Percentiles rank a stretch among this genome's conserved stretches.
Evolutionary conservation across 2,888 invertebrate genomes (phyloP).

Genomic region (Pomacea canaliculata): DNA sequence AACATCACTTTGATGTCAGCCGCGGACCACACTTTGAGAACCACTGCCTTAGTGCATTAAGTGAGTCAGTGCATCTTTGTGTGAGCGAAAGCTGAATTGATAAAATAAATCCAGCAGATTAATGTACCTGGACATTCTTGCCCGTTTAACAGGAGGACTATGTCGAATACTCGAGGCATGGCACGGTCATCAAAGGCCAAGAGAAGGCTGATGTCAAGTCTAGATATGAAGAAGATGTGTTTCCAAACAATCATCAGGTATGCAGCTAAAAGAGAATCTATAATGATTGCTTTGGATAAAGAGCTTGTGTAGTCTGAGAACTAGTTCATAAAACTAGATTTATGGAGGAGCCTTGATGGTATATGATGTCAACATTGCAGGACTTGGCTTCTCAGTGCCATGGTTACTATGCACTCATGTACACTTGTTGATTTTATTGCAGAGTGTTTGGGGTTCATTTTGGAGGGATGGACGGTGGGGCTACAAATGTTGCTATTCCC

Average conservation of each 20-base stretch:
- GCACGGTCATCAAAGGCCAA: constrained; percentile 82
- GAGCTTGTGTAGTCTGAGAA: no score
- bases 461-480: constrained; percentile 97
- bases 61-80: no score
- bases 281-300: no score
- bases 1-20: no score
- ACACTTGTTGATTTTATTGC: constrained; percentile 32
- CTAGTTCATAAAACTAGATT: no score
- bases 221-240: constrained; percentile 94
- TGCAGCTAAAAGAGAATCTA: constrained; percentile 26
- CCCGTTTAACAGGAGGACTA: constrained; percentile 81
- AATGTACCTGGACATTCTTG: neutral
- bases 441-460: constrained; percentile 93
- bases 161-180: constrained; percentile 93
- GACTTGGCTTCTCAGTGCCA: neutral
- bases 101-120: no score
- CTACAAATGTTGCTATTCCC: constrained; percentile 94
- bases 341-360: no score
- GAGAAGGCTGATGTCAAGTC: constrained; percentile 88
- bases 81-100: no score
- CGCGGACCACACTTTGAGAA: no score
- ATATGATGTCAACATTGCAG: no score
- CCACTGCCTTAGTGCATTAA: no score
- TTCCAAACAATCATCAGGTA: constrained; percentile 89
- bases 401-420: neutral